phyloP scores from a whole-genome alignment of 2,113 vertebrate species.

The Malaclemys terrapin region DNA sequence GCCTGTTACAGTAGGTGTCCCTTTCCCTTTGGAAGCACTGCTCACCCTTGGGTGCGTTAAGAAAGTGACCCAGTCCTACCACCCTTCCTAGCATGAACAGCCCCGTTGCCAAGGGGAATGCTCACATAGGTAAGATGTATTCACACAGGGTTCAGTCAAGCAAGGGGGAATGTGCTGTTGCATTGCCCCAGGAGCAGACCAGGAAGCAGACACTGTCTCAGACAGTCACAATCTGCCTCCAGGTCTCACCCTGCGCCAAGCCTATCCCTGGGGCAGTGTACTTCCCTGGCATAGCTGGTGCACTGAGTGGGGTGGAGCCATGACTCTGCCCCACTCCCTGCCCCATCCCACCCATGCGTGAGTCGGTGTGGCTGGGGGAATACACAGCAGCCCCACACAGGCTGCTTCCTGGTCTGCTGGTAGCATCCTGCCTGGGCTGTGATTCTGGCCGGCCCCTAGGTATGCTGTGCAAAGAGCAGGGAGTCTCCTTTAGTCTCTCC shows the following conservation, averaged over 20 bases:
- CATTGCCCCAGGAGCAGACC: neutral
- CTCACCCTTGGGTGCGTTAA: accelerated
- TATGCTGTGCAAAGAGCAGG: no score
- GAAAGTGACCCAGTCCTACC: accelerated
- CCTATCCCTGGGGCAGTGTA: neutral
- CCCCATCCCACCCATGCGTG: neutral
- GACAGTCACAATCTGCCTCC: neutral
- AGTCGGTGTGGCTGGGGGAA: neutral
- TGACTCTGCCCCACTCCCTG: neutral
- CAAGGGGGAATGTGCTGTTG: neutral
- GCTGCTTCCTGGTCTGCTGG: neutral
- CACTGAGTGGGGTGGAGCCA: neutral
- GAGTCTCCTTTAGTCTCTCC: neutral
- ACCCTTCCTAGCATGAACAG: neutral
- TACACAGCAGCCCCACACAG: neutral
- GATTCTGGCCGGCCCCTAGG: no score
- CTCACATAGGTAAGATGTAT: neutral
- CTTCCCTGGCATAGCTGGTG: neutral
- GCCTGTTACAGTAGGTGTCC: neutral
- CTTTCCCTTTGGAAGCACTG: neutral
- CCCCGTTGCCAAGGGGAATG: neutral
- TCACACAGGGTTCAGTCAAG: neutral
- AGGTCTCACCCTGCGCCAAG: neutral
- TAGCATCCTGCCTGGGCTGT: neutral
- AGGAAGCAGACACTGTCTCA: neutral